phyloP scores from a whole-genome alignment of 1,140 invertebrate genomes.

The Holotrichia oblita region DNA sequence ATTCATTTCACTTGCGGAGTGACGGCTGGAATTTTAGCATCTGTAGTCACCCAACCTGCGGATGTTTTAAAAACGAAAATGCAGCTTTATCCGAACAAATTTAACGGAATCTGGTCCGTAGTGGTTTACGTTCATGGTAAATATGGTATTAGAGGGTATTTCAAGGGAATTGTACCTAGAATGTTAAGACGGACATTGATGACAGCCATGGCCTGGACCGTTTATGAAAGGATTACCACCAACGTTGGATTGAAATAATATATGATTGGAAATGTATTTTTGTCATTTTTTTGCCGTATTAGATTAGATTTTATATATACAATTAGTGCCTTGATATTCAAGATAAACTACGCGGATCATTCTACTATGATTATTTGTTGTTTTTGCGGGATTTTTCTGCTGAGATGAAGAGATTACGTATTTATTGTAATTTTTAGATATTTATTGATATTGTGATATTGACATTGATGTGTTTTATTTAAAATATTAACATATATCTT shows the following conservation, averaged over 20 bases:
- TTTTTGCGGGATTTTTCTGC: too few relatives aligned
- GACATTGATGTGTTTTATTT: too few relatives aligned
- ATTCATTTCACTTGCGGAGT: conserved; percentile 82
- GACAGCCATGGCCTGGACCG: conserved; percentile 92
- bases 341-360: too few relatives aligned
- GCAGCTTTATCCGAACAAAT: conserved; percentile 86
- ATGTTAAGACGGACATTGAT: conserved; percentile 88
- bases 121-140: conserved; percentile 75
- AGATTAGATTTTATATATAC: too few relatives aligned
- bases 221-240: conserved; percentile 83
- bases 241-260: conserved; percentile 70
- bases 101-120: conserved; percentile 69
- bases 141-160: conserved; percentile 83
- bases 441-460: too few relatives aligned
- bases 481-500: too few relatives aligned
- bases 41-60: conserved; percentile 87
- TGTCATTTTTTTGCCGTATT: too few relatives aligned
- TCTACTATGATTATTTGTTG: too few relatives aligned
- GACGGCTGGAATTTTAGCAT: conserved; percentile 83
- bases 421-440: too few relatives aligned
- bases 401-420: too few relatives aligned
- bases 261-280: background rate
- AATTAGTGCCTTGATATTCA: too few relatives aligned
- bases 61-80: conserved; percentile 95
- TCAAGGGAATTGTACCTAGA: conserved; percentile 88